A percentile compares a stretch with the other conserved stretches of the same genome.
Conservation (phyloP, 2,888 invertebrate genomes). For the Aproaerema taeniolella region DNA sequence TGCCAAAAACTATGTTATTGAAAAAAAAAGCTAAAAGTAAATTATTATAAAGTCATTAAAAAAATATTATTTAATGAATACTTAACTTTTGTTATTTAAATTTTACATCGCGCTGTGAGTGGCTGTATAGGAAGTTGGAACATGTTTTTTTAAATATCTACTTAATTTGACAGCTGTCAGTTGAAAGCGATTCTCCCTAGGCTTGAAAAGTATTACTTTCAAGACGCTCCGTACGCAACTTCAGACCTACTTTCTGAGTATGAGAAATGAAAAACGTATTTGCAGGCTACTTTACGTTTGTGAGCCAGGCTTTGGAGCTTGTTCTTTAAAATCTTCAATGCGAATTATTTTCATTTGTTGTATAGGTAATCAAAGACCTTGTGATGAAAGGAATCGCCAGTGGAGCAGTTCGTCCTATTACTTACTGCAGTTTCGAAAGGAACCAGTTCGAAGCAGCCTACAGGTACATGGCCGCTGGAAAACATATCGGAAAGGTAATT, state of each 20-base stretch:
- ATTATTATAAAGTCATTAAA: background rate
- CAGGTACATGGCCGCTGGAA: slow-evolving; percentile 80
- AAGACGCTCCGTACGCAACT: background rate
- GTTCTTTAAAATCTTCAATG: background rate
- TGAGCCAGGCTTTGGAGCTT: background rate
- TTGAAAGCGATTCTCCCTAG: background rate
- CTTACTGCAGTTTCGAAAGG: slow-evolving; percentile 75
- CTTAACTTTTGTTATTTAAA: too few species aligned
- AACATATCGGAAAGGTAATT: slow-evolving; percentile 70
- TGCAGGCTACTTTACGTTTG: background rate
- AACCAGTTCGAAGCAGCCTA: slow-evolving; percentile 80
- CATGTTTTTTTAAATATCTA: background rate
- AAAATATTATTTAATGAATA: background rate
- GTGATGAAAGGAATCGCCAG: slow-evolving; percentile 70
- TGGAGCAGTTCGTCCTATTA: slow-evolving; percentile 81
- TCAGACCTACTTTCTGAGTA: background rate
- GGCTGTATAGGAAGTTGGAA: too few species aligned
- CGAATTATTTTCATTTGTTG: background rate
- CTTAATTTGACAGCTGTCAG: background rate
- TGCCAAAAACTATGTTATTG: too few species aligned
- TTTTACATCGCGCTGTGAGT: too few species aligned
- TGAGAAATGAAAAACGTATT: background rate
- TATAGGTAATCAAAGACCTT: background rate
- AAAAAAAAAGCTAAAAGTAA: too few species aligned
- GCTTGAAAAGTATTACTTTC: background rate